Percentiles rank a stretch among this genome's conserved stretches.
These are phyloP conservation scores for Ataeniobius toweri DNA, from an alignment of 2,797 vertebrate species.

Conservation along the genomic window DNA sequence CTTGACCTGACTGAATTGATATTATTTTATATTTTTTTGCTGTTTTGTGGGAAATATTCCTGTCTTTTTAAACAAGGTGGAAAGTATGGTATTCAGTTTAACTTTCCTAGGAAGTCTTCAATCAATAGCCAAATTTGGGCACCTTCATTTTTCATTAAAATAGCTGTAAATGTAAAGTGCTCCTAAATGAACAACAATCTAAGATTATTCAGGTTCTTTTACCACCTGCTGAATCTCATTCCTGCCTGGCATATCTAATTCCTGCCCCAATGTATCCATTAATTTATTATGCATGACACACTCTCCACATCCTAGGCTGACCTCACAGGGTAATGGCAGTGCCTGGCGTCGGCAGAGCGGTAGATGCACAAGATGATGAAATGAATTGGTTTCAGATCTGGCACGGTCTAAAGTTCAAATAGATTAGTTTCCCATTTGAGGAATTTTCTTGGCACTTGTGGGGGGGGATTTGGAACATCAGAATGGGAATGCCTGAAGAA, in stretches of 20 bases:
- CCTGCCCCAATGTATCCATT: slow-evolving; percentile 24
- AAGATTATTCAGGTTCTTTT: slow-evolving; percentile 29
- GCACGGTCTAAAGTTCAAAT: slow-evolving; percentile 15
- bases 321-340: slow-evolving; percentile 42
- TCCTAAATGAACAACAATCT: slow-evolving; percentile 41
- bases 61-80: neutral
- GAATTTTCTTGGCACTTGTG: slow-evolving; percentile 25
- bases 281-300: slow-evolving; percentile 51
- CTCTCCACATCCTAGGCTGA: slow-evolving; percentile 44
- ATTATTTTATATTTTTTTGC: neutral
- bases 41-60: neutral
- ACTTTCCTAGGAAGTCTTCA: slow-evolving; percentile 10
- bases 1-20: slow-evolving; percentile 9
- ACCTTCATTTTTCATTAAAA: slow-evolving; percentile 41
- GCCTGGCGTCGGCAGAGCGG: slow-evolving; percentile 21
- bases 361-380: slow-evolving; percentile 32
- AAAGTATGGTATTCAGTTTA: neutral
- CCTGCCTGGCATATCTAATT: slow-evolving; percentile 37
- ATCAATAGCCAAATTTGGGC: slow-evolving; percentile 30
- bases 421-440: slow-evolving; percentile 38
- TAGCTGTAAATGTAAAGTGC: slow-evolving; percentile 34
- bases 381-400: slow-evolving; percentile 29
- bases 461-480: slow-evolving; percentile 25
- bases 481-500: slow-evolving; percentile 13
- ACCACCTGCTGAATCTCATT: slow-evolving; percentile 58